Evolutionary conservation across 2,113 vertebrate genomes (phyloP), one percentile per base, ranked within the genome.

Genomic region (Morphnarchus princeps): DNA sequence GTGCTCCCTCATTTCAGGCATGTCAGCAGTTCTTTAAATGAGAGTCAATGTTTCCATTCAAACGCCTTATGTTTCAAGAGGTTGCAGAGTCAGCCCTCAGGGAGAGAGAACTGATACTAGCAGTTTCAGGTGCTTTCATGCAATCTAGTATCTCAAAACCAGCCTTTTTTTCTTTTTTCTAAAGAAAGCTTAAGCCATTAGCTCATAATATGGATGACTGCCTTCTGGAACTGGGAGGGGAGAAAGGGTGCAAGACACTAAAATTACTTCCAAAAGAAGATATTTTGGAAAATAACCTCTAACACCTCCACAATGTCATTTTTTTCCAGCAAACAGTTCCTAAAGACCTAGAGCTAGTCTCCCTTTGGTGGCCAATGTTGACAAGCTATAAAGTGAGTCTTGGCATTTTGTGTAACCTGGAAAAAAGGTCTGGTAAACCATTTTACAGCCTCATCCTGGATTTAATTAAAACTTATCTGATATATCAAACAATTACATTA

Each of bases 221-320:
- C 96, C 93, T 95, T 66, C 72, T 95, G 95, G 93, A 97, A 95
- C 18, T 4, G 57, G 9, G 69, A 90, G 31, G 58, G 83, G 36
- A 92, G 81, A 91, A 91, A 95, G 70, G 84, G 87, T 0, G 5
- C 71, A 85, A 92, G 54, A 88, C 69, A 90, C 38, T 84, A 87
- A 89, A 93, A 97, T 76, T 71, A 79, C 73, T 95, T 89, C 86
- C 91, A 61, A 91, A 84, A 90, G 84, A 90, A 82, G 73, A 25
- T 93, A 89, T 84, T 96, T 95, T 97, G 95, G 96, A 97, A 97
- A 97, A 95, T 94, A 95, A 95, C 77, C 61, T 74, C 86, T 47
- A 89, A 93, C 87, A 91, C 77, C 73, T 97, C 80, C 94, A 94
- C 81, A 95, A 47, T 54, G 89, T 82, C 69, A 8, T 87, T 85